Percentiles rank a stretch among this genome's conserved stretches.
Evolutionary conservation across 2,888 invertebrate genomes (phyloP).

Genomic region (Drosophila subquinaria): DNA sequence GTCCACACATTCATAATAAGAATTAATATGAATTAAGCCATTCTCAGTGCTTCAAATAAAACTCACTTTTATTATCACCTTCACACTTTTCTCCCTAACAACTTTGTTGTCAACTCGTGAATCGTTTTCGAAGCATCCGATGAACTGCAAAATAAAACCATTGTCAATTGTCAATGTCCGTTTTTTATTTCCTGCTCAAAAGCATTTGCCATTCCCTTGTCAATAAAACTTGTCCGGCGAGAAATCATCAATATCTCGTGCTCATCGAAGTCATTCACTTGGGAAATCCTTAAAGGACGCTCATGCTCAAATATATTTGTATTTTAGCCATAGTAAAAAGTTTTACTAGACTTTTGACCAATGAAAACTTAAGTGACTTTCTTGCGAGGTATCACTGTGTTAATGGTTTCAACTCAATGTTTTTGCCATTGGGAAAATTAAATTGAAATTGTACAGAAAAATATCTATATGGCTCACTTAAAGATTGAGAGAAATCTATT

Average conservation of each 20-base stretch:
- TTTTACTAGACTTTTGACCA: background rate
- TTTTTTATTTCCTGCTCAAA: constrained; percentile 45
- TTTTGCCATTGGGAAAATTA: too few relatives aligned
- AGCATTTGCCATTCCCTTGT: constrained; percentile 41
- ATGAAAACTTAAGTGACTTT: background rate
- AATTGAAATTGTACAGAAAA: too few relatives aligned
- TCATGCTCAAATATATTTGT: background rate
- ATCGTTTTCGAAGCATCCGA: constrained; percentile 30
- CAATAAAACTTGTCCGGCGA: constrained; percentile 51
- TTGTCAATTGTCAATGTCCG: constrained; percentile 60
- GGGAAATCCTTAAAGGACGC: constrained; percentile 2
- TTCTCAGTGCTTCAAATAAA: background rate
- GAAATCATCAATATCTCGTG: constrained; percentile 18
- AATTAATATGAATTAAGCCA: constrained; percentile 18
- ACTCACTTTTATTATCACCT: constrained; percentile 10
- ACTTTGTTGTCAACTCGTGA: constrained; percentile 24
- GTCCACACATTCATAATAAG: constrained; percentile 20
- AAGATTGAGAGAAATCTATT: too few relatives aligned
- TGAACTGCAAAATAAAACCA: constrained; percentile 28
- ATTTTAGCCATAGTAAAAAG: constrained; percentile 3
- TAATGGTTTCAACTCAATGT: background rate
- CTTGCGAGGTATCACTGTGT: background rate
- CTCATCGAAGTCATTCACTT: constrained; percentile 6
- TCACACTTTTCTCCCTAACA: constrained; percentile 5
- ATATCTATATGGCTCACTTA: too few relatives aligned